Percentiles rank a stretch among this genome's conserved stretches.
Evolutionary conservation across 1,140 invertebrate genomes (phyloP).

Genomic region (Tetramorium alpestre): DNA sequence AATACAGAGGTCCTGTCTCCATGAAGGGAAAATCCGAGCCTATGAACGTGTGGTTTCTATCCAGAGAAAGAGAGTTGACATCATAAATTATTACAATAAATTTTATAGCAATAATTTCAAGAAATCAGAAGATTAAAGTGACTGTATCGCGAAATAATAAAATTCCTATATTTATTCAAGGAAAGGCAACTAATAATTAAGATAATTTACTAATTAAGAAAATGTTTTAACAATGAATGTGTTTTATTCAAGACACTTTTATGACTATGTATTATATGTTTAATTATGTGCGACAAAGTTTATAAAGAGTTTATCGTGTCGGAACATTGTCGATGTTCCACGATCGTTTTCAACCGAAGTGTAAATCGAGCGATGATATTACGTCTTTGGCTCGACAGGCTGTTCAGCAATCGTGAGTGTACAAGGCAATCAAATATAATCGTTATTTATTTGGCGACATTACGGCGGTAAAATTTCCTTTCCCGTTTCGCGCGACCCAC

Average conservation of each 20-base stretch:
- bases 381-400: conserved; percentile 25
- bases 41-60: conserved; percentile 97
- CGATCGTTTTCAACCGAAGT: background rate
- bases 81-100: conserved; percentile 72
- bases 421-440: conserved; percentile 72
- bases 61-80: conserved; percentile 85
- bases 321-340: background rate
- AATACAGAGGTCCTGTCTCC: conserved; percentile 94
- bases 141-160: background rate
- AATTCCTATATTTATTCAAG: conserved; percentile 10
- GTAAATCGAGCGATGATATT: background rate
- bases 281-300: conserved; percentile 21
- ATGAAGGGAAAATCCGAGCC: conserved; percentile 98
- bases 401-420: conserved; percentile 66
- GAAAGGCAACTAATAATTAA: background rate
- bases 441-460: conserved; percentile 52
- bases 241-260: background rate
- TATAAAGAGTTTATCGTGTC: conserved; percentile 30
- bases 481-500: conserved; percentile 24
- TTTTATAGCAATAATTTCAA: conserved; percentile 78
- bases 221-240: background rate
- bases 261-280: background rate
- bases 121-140: conserved; percentile 24
- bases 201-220: background rate
- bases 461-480: conserved; percentile 31